A percentile compares a stretch with the other conserved stretches of the same genome.
Conservation (phyloP, 1,140 invertebrate species). For the Drosophila burlai region DNA sequence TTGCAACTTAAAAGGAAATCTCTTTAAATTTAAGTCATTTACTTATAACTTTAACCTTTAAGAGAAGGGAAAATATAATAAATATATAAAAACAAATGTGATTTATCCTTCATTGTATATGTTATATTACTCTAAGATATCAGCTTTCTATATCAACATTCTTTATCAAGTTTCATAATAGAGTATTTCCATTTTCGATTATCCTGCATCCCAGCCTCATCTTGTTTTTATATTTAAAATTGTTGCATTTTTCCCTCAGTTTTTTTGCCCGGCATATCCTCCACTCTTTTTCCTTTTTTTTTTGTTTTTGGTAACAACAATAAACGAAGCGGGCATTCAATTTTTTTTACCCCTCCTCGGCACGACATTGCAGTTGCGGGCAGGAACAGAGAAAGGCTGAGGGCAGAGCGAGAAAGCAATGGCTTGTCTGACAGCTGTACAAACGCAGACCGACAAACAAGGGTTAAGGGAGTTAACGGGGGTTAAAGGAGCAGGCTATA, state of each 20-base stretch:
- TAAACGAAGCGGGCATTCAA: slow-evolving; percentile 23
- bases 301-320: slow-evolving; percentile 29
- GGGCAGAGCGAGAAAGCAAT: slow-evolving; percentile 30
- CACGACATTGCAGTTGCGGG: slow-evolving; percentile 33
- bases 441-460: slow-evolving; percentile 70
- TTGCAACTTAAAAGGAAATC: background rate
- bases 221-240: slow-evolving; percentile 12
- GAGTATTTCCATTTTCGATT: background rate
- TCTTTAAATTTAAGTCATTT: background rate
- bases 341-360: background rate
- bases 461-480: background rate
- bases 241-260: slow-evolving; percentile 2
- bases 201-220: too few species aligned
- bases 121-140: too few species aligned
- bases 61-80: background rate
- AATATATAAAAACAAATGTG: background rate
- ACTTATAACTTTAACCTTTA: too few species aligned
- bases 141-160: background rate
- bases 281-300: background rate
- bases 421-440: slow-evolving; percentile 71
- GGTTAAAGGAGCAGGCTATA: background rate
- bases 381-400: slow-evolving; percentile 3
- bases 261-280: slow-evolving; percentile 4
- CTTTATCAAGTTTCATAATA: background rate
- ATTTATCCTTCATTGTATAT: background rate